A percentile compares a stretch with the other conserved stretches of the same genome.
Conservation (phyloP, 2,113 vertebrate species). For the Cebidichthys violaceus region DNA sequence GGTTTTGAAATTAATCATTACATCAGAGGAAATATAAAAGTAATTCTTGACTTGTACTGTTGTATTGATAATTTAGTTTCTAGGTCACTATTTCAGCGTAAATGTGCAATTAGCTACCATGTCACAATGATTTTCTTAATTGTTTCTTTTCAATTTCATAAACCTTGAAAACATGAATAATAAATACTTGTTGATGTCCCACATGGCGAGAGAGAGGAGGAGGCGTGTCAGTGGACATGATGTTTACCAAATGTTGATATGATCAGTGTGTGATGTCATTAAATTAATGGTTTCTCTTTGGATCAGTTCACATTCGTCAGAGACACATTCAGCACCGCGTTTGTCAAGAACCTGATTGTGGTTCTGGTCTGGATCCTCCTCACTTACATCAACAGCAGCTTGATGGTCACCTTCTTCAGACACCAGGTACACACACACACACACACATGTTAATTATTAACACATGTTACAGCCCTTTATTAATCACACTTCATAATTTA, state of each 20-base stretch:
- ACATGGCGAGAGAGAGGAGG: no score
- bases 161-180: no score
- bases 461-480: not conserved
- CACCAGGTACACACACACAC: slow-evolving; percentile 64
- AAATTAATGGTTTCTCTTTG: no score
- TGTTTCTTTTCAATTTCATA: not conserved
- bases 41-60: not conserved
- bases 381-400: slow-evolving; percentile 76
- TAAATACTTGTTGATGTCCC: no score
- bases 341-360: slow-evolving; percentile 79
- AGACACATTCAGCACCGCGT: slow-evolving; percentile 69
- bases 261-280: no score
- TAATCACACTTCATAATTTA: not conserved
- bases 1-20: slow-evolving; percentile 40
- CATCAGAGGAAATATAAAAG: not conserved
- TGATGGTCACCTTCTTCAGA: slow-evolving; percentile 77
- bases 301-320: slow-evolving; percentile 51
- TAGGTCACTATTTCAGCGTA: not conserved
- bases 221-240: no score
- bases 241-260: no score
- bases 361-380: slow-evolving; percentile 78
- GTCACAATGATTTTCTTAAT: not conserved
- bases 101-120: not conserved
- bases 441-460: not conserved
- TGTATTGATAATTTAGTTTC: not conserved